These are phyloP conservation scores for Lepidocolaptes lacrymiger DNA, from an alignment of 2,797 vertebrate genomes.

Conservation along the genomic window DNA sequence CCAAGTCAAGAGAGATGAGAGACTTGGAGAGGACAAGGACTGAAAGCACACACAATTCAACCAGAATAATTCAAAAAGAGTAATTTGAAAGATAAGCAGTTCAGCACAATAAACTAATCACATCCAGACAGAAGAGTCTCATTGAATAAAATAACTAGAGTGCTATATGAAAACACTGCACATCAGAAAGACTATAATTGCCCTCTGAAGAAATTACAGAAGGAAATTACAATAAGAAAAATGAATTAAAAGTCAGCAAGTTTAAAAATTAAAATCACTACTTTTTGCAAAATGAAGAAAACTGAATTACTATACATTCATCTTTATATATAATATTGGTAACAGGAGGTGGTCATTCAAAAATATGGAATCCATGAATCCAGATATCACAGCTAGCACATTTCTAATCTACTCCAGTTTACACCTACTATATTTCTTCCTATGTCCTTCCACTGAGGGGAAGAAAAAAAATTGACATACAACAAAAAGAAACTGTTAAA, in stretches of 20 bases:
- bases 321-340: not conserved
- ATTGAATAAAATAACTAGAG: not conserved
- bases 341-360: not conserved
- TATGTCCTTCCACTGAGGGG: not conserved
- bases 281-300: not conserved
- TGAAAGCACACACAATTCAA: not conserved
- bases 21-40: not conserved
- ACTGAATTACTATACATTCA: not conserved
- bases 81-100: not conserved
- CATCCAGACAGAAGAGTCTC: not conserved
- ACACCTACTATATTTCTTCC: not conserved
- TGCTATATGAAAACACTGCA: not conserved
- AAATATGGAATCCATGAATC: not conserved
- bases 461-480: not conserved
- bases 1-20: not conserved
- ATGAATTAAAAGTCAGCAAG: constrained; percentile 30
- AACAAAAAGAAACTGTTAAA: not conserved
- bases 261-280: constrained; percentile 42
- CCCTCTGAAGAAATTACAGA: constrained; percentile 29
- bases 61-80: not conserved
- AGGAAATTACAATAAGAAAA: constrained; percentile 35
- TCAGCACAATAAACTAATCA: not conserved
- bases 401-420: not conserved
- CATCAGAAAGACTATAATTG: constrained; percentile 22
- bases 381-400: not conserved